phyloP scores from a whole-genome alignment of 2,113 vertebrate species.

The Nothobranchius kuhntae region DNA sequence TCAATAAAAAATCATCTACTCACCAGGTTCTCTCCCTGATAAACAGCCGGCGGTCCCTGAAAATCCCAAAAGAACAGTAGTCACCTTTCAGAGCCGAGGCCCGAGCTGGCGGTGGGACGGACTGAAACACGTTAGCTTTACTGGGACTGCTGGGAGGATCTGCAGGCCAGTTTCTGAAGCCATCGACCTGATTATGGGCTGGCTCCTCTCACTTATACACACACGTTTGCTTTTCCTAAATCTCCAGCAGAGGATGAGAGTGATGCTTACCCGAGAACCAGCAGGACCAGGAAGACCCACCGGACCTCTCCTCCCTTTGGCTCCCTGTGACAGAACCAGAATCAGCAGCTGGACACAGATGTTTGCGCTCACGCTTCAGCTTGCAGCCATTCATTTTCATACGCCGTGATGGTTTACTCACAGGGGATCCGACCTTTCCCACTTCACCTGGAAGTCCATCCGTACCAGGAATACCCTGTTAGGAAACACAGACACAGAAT shows the following conservation, averaged over 20 bases:
- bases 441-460: slow-evolving; percentile 93
- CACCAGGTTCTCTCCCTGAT: slow-evolving; percentile 78
- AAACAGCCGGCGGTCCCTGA: slow-evolving; percentile 76
- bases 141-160: too few species aligned
- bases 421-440: slow-evolving; percentile 85
- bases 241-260: neutral
- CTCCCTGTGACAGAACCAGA: slow-evolving; percentile 79
- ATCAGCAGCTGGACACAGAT: too few species aligned
- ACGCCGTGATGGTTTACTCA: slow-evolving; percentile 73
- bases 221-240: neutral
- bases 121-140: too few species aligned
- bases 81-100: too few species aligned
- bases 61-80: neutral
- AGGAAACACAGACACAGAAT: neutral
- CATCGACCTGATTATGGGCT: too few species aligned
- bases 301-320: slow-evolving; percentile 84
- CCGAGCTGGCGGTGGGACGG: too few species aligned
- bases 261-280: slow-evolving; percentile 84
- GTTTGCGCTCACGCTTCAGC: neutral
- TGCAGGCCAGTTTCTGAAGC: too few species aligned
- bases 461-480: slow-evolving; percentile 88
- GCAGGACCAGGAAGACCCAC: slow-evolving; percentile 85
- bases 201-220: too few species aligned
- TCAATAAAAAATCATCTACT: slow-evolving; percentile 33
- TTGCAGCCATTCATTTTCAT: neutral